Evolutionary conservation across 2,888 invertebrate species (phyloP).

Genomic region (Lutraria lutraria): DNA sequence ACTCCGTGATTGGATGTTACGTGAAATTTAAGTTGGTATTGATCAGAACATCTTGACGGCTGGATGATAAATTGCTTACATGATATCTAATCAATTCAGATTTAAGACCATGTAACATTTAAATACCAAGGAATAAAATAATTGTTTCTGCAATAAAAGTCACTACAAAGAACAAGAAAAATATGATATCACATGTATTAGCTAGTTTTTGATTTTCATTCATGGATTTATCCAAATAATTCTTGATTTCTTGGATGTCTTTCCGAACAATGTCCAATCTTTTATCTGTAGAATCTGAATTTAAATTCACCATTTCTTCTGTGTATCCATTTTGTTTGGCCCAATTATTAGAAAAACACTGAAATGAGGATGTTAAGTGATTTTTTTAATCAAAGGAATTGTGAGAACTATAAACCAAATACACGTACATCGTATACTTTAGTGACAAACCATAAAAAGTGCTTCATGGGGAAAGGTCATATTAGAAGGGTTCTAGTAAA

Average conservation of each 20-base stretch:
- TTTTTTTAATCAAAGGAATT: no score
- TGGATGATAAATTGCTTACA: background rate
- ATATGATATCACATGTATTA: conserved; percentile 6
- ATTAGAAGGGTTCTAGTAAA: no score
- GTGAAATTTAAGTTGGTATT: no score
- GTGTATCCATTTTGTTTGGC: background rate
- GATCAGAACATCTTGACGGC: background rate
- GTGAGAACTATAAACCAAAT: no score
- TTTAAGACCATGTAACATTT: background rate
- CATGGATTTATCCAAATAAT: background rate
- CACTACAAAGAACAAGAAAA: conserved; percentile 24
- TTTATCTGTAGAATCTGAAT: background rate
- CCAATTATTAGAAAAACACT: background rate
- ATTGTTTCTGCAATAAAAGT: background rate
- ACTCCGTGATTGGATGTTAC: no score
- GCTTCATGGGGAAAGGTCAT: no score
- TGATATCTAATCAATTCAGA: background rate
- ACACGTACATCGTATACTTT: no score
- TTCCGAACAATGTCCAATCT: background rate
- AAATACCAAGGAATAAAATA: conserved; percentile 7
- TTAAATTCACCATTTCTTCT: background rate
- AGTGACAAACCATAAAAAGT: no score
- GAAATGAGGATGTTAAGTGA: background rate
- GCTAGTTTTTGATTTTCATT: background rate
- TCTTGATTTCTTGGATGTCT: background rate